Evolutionary conservation across 2,888 invertebrate species (phyloP).

Genomic region (Horisme vitalbata): DNA sequence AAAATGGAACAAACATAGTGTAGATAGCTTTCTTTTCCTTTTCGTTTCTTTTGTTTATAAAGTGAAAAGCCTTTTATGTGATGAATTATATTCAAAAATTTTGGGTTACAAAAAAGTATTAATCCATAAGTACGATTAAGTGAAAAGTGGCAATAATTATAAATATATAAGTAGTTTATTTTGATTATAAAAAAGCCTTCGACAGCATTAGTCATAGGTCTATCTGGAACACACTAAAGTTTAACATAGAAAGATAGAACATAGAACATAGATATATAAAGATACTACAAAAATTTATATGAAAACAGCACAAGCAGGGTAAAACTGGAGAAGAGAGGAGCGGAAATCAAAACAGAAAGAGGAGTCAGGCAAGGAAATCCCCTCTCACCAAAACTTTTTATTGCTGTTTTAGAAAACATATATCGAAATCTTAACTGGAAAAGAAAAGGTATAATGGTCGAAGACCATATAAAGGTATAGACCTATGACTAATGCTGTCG

Average conservation of each 20-base stretch:
- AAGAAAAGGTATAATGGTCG: background rate
- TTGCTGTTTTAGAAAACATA: background rate
- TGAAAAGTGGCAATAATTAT: too few relatives aligned
- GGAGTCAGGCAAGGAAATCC: background rate
- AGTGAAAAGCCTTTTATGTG: background rate
- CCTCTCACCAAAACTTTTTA: background rate
- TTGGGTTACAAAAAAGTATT: too few relatives aligned
- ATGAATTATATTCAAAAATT: background rate
- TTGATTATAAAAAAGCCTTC: too few relatives aligned
- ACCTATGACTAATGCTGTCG: too few relatives aligned
- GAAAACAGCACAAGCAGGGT: background rate
- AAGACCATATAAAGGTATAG: too few relatives aligned
- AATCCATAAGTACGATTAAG: too few relatives aligned
- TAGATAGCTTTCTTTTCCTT: background rate
- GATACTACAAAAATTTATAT: too few relatives aligned
- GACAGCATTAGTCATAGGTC: too few relatives aligned
- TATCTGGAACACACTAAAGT: too few relatives aligned
- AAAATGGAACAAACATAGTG: conserved; percentile 13
- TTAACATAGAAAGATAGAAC: too few relatives aligned
- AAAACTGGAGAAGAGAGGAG: background rate
- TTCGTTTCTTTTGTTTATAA: background rate
- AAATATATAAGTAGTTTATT: too few relatives aligned
- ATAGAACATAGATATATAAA: too few relatives aligned
- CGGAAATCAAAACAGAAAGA: background rate
- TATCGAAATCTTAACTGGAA: background rate